Evolutionary conservation across 2,888 invertebrate species (phyloP), one percentile per base, ranked within the genome.

Genomic region (Brenthis daphne): DNA sequence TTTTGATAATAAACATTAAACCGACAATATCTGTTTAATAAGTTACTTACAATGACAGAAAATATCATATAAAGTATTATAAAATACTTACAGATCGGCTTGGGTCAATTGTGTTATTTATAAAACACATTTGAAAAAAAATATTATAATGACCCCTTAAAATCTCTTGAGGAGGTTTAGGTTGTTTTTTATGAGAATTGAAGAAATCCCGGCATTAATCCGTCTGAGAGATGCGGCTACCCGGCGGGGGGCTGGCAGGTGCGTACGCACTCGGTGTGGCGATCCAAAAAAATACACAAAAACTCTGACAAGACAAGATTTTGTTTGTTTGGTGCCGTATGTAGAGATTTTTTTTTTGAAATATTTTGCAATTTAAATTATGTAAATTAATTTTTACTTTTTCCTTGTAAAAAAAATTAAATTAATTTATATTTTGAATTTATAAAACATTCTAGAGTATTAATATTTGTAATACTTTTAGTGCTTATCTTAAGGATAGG

Each of bases 211-310:
- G 81, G 84, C 84, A 86, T 89, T 89, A 89, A 89, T 90, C 88
- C 87, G 86, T 84, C 85, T 87, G 79, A 75, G 75, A 76, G 84
- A 54, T 79, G 80, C 79, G 83, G 81, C 77, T 82, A 75, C 85
- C 76, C 88, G 70, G 84, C 84, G 82, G 89, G 90, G 86, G 82
- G 78, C 76, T 81, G 87, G 87, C 90, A 90, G 90, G 89, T 90
- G 90, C 83, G 83, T 80, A 80, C 79, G 79, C 80, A 77, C 79
- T 75, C 77, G 74, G 76, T 75, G 75, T 77, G 76, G 73, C 77
- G 63, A 63, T 75, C 65, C 74, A 70, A 76, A 77, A 80, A 82
- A 82, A 81, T 76, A 72, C 58, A 64, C 73, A 76, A 77, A 76
- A 80, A 79, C 73, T 67, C 72, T 73, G 67, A 73, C 68, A 73